Percentiles rank a stretch among this genome's conserved stretches.
These are phyloP conservation scores for Drosophila tristis DNA, from an alignment of 1,140 invertebrate genomes.

Conservation along the genomic window DNA sequence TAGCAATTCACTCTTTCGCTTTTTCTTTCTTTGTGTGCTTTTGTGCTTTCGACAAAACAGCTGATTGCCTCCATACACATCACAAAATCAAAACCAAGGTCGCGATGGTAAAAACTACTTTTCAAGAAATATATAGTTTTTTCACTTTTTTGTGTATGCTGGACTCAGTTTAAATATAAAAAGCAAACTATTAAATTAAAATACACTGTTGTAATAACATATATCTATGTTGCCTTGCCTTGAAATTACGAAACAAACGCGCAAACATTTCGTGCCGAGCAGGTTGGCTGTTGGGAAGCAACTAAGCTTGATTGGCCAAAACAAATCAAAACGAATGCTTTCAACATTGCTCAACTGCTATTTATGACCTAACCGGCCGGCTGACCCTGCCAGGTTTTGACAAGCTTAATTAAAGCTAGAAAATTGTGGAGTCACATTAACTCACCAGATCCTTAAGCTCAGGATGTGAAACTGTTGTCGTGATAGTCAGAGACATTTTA, in stretches of 20 bases:
- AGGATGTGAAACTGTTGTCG: constrained; percentile 59
- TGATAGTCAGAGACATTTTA: constrained; percentile 69
- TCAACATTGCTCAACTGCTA: constrained; percentile 41
- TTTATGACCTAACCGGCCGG: constrained; percentile 33
- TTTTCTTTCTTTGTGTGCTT: neutral
- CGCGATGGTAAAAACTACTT: constrained; percentile 25
- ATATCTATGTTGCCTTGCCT: constrained; percentile 46
- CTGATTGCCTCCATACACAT: constrained; percentile 30
- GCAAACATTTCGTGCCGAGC: constrained; percentile 61
- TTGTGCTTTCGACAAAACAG: constrained; percentile 33
- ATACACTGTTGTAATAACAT: neutral
- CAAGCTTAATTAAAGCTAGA: constrained; percentile 23
- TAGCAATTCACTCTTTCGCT: constrained; percentile 8
- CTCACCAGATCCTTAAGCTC: constrained; percentile 77
- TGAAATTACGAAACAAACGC: constrained; percentile 73
- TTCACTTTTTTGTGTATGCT: neutral
- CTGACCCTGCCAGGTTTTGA: constrained; percentile 43
- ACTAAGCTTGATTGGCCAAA: constrained; percentile 68
- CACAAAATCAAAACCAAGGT: constrained; percentile 46
- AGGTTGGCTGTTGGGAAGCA: constrained; percentile 54
- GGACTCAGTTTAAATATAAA: neutral
- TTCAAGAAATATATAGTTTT: constrained; percentile 18
- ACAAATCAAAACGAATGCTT: constrained; percentile 26
- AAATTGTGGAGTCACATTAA: neutral
- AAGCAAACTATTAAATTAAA: neutral